These are phyloP conservation scores for Choloepus hoffmanni DNA, from an alignment of 2,113 vertebrate genomes.

Conservation along the genomic window DNA sequence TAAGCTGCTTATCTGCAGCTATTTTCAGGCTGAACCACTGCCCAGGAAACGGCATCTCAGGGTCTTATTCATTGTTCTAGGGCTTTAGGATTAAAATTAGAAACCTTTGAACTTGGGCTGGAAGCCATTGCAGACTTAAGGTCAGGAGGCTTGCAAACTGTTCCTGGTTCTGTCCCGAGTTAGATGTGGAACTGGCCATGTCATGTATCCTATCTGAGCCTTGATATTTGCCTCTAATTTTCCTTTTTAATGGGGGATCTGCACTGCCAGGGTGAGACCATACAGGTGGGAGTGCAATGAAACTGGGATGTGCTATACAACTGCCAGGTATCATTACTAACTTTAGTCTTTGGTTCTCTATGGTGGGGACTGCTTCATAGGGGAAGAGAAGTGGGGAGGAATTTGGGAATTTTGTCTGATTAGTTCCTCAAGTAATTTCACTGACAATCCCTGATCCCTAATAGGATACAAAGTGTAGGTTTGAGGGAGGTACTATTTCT, in stretches of 20 bases:
- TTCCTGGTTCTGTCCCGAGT: background rate
- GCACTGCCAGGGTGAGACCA: background rate
- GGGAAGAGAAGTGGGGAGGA: background rate
- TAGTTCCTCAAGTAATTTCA: background rate
- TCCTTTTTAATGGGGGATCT: background rate
- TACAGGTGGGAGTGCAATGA: background rate
- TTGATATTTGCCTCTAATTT: background rate
- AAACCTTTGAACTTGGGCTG: slow-evolving; percentile 3
- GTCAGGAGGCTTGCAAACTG: background rate
- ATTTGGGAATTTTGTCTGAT: slow-evolving; percentile 54
- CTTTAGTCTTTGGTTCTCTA: background rate
- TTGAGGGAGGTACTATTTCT: background rate
- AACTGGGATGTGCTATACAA: background rate
- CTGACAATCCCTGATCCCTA: background rate
- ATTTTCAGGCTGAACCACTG: slow-evolving; percentile 38
- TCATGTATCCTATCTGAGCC: background rate
- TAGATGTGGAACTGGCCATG: background rate
- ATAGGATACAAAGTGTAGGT: background rate
- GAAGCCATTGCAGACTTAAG: background rate
- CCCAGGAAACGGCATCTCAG: slow-evolving; percentile 19
- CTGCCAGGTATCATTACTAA: background rate
- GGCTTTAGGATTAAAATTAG: slow-evolving; percentile 26
- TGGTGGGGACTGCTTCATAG: background rate
- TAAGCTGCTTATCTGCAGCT: slow-evolving; percentile 23
- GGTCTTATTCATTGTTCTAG: background rate